Conservation (phyloP, 2,888 invertebrate species). For the Steinernema carpocapsae region DNA sequence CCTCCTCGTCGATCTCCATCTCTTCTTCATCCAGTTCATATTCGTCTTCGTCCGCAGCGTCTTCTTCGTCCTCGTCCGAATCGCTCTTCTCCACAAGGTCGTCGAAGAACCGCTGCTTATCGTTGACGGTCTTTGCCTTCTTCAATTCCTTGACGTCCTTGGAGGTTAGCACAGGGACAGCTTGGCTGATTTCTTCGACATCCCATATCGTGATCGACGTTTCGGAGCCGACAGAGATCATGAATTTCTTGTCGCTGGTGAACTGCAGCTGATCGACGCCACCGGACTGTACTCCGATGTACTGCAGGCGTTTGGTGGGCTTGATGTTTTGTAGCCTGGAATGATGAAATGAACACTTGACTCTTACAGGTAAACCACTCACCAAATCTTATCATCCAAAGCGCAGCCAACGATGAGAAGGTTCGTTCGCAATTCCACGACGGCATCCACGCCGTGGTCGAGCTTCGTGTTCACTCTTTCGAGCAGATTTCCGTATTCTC, state of each 20-base stretch:
- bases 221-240: constrained; percentile 40
- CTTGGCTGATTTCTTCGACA: constrained; percentile 44
- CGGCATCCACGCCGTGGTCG: constrained; percentile 49
- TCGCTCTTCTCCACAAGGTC: constrained; percentile 18
- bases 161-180: constrained; percentile 54
- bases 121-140: constrained; percentile 40
- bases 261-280: constrained; percentile 37
- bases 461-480: constrained; percentile 57
- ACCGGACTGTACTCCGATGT: constrained; percentile 34
- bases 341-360: constrained; percentile 10
- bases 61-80: neutral
- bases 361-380: neutral
- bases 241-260: constrained; percentile 4
- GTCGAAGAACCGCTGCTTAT: constrained; percentile 13
- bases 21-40: neutral
- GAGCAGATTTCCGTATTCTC: constrained; percentile 60
- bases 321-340: constrained; percentile 56
- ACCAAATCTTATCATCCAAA: constrained; percentile 41
- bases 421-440: constrained; percentile 38
- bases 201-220: constrained; percentile 48
- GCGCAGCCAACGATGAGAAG: constrained; percentile 41
- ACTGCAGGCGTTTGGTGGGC: constrained; percentile 53
- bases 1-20: neutral
- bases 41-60: neutral
- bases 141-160: constrained; percentile 49